Evolutionary conservation across 1,140 invertebrate genomes (phyloP).

Genomic region (Sarcophaga bullata): DNA sequence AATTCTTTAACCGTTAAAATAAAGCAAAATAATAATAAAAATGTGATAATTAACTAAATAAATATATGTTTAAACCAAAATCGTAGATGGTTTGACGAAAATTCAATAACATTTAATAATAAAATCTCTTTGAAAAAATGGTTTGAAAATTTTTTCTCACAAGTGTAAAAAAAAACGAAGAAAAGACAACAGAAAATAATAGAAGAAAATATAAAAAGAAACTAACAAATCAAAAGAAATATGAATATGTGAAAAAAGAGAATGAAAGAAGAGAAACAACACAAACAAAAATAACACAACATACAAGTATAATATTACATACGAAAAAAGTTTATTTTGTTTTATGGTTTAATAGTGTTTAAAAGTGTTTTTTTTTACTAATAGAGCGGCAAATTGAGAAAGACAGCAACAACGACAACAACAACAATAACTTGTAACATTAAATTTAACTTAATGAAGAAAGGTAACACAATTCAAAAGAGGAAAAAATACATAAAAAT

Average conservation of each 20-base stretch:
- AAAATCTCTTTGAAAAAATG: conserved; percentile 1
- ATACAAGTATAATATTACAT: conserved; percentile 1
- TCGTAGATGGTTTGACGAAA: background rate
- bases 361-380: conserved; percentile 14
- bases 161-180: background rate
- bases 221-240: background rate
- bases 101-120: background rate
- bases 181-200: conserved; percentile 23
- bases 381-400: conserved; percentile 19
- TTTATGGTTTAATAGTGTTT: conserved; percentile 31
- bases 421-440: background rate
- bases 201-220: conserved; percentile 23
- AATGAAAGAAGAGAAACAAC: conserved; percentile 15
- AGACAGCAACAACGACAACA: background rate
- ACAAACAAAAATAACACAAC: conserved; percentile 10
- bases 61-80: background rate
- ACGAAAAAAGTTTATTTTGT: conserved; percentile 33
- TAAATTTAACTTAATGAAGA: background rate
- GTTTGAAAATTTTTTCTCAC: conserved; percentile 24
- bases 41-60: background rate
- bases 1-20: background rate
- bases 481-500: background rate
- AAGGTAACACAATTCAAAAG: background rate
- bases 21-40: background rate
- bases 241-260: background rate